phyloP scores from a whole-genome alignment of 2,797 vertebrate genomes.

The Artibeus lituratus region DNA sequence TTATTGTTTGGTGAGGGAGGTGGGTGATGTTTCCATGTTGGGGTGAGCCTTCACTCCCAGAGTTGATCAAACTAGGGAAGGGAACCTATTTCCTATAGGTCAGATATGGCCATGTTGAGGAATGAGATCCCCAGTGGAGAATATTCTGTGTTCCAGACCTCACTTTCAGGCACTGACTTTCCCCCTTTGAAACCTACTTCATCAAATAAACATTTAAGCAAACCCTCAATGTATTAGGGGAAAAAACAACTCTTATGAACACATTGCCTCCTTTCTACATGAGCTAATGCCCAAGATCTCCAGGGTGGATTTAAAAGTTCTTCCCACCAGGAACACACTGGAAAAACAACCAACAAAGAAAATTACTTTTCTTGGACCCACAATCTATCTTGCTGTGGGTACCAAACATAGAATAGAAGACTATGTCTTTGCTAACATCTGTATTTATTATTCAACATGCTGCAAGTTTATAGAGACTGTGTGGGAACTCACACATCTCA shows the following conservation, averaged over 20 bases:
- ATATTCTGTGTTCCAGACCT: not conserved
- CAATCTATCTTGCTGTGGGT: not conserved
- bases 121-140: not conserved
- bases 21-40: not conserved
- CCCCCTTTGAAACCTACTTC: conserved; percentile 45
- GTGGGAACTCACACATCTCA: not conserved
- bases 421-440: not conserved
- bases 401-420: not conserved
- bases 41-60: not conserved
- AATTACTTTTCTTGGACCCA: not conserved
- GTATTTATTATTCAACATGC: conserved; percentile 43
- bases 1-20: not conserved
- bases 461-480: conserved; percentile 11
- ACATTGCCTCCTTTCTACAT: not conserved
- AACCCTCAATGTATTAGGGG: not conserved
- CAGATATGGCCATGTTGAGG: not conserved
- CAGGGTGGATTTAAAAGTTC: not conserved
- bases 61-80: not conserved
- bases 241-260: not conserved
- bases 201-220: conserved; percentile 3
- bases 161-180: conserved; percentile 12
- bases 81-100: not conserved
- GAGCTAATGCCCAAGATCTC: not conserved
- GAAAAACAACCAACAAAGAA: not conserved
- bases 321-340: not conserved